Evolutionary conservation across 1,140 invertebrate genomes (phyloP).

Genomic region (Drosophila busckii): DNA sequence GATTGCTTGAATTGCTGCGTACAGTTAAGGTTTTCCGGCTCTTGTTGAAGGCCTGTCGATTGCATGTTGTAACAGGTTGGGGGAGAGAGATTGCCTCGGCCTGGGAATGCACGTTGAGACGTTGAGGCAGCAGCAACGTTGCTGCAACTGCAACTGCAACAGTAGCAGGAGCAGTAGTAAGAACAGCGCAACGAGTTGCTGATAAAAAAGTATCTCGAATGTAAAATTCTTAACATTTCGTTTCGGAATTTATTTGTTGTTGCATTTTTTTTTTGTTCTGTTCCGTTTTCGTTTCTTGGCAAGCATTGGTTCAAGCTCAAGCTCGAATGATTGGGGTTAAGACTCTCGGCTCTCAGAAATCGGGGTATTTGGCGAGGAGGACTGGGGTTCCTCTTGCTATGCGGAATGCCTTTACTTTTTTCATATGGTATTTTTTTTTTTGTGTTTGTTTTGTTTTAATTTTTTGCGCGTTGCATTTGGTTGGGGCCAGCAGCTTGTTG

Average conservation of each 20-base stretch:
- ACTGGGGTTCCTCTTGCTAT: constrained; percentile 12
- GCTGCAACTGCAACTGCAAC: constrained; percentile 4
- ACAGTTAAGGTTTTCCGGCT: constrained; percentile 26
- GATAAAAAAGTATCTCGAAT: constrained; percentile 49
- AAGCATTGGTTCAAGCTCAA: constrained; percentile 14
- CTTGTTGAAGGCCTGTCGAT: constrained; percentile 44
- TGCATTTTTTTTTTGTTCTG: constrained; percentile 11
- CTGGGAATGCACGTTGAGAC: constrained; percentile 30
- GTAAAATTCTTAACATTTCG: constrained; percentile 51
- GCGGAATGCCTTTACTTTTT: constrained; percentile 46
- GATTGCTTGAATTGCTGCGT: constrained; percentile 12
- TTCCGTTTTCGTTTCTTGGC: neutral
- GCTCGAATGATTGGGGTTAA: constrained; percentile 22
- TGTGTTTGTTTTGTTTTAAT: constrained; percentile 4
- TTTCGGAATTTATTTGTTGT: constrained; percentile 47
- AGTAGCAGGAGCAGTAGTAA: constrained; percentile 10
- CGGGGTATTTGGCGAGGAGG: neutral
- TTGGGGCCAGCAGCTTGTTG: constrained; percentile 19
- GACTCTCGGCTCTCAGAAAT: constrained; percentile 1
- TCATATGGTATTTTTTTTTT: neutral
- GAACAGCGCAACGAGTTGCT: too few relatives aligned
- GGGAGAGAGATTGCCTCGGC: constrained; percentile 18
- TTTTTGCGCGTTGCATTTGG: constrained; percentile 16
- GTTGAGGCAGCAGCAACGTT: neutral
- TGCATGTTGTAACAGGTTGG: constrained; percentile 51